Evolutionary conservation across 2,888 invertebrate genomes (phyloP).

Genomic region (Tipula vernalis): DNA sequence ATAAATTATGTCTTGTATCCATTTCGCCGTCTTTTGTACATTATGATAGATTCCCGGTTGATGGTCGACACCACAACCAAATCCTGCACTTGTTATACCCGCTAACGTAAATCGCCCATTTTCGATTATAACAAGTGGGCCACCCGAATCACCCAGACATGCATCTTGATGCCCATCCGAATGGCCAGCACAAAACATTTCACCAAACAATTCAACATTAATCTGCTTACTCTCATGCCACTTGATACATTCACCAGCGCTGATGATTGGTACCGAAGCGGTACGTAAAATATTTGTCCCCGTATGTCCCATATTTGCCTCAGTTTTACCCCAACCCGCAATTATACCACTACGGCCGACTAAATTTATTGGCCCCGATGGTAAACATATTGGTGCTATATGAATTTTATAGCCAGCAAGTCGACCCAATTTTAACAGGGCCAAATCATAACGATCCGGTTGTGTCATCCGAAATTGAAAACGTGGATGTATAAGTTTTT

Average conservation of each 20-base stretch:
- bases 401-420: conserved; percentile 48
- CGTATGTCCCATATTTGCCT: conserved; percentile 55
- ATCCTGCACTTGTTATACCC: conserved; percentile 76
- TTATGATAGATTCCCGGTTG: conserved; percentile 82
- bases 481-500: conserved; percentile 65
- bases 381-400: conserved; percentile 69
- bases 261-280: conserved; percentile 68
- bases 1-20: conserved; percentile 49
- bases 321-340: conserved; percentile 78
- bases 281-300: conserved; percentile 71
- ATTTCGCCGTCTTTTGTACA: conserved; percentile 53
- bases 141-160: conserved; percentile 71
- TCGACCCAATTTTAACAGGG: conserved; percentile 55
- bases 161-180: conserved; percentile 72
- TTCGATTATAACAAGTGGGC: conserved; percentile 58
- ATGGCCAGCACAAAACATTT: conserved; percentile 79
- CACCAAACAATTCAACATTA: conserved; percentile 56
- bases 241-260: conserved; percentile 57
- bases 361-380: conserved; percentile 38
- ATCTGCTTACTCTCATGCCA: conserved; percentile 77
- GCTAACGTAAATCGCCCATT: conserved; percentile 61
- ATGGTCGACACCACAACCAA: conserved; percentile 73
- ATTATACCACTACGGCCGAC: conserved; percentile 49
- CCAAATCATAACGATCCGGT: conserved; percentile 70
- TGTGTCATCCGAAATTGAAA: conserved; percentile 73